These are phyloP conservation scores for Uropetala carovei DNA, from an alignment of 2,888 invertebrate species.

Conservation along the genomic window DNA sequence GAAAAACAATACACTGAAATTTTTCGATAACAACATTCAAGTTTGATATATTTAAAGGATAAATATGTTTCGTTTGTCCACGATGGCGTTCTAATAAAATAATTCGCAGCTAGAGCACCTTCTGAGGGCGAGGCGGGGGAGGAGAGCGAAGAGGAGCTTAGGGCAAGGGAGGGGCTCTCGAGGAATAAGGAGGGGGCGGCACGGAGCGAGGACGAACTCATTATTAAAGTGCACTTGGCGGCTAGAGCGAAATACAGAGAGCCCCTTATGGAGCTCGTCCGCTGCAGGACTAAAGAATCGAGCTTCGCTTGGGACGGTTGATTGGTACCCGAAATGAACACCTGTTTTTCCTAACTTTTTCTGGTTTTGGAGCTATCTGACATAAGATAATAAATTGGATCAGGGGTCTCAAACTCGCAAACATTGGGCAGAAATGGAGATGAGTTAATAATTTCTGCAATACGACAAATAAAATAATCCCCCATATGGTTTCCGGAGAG, in stretches of 20 bases:
- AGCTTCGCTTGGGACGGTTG: background rate
- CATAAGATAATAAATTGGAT: too few species aligned
- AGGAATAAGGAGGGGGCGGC: background rate
- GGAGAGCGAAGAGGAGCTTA: background rate
- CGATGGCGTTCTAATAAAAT: background rate
- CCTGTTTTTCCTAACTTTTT: too few species aligned
- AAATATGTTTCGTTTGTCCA: background rate
- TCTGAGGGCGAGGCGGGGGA: too few species aligned
- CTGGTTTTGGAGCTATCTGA: too few species aligned
- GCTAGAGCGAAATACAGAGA: background rate
- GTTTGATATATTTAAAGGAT: too few species aligned
- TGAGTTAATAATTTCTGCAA: too few species aligned
- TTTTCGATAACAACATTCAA: too few species aligned
- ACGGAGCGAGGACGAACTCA: background rate
- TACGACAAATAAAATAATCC: too few species aligned
- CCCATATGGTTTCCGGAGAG: too few species aligned
- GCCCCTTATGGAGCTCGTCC: background rate
- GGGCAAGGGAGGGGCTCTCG: background rate
- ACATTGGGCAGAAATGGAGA: too few species aligned
- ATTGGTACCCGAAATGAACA: too few species aligned
- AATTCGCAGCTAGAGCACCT: background rate
- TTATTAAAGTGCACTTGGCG: background rate
- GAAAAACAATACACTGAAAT: too few species aligned
- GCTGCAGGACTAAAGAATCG: background rate
- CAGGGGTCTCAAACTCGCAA: background rate